Percentiles rank a stretch among this genome's conserved stretches.
phyloP scores from a whole-genome alignment of 2,888 invertebrate species.

The Anticlea derivata region DNA sequence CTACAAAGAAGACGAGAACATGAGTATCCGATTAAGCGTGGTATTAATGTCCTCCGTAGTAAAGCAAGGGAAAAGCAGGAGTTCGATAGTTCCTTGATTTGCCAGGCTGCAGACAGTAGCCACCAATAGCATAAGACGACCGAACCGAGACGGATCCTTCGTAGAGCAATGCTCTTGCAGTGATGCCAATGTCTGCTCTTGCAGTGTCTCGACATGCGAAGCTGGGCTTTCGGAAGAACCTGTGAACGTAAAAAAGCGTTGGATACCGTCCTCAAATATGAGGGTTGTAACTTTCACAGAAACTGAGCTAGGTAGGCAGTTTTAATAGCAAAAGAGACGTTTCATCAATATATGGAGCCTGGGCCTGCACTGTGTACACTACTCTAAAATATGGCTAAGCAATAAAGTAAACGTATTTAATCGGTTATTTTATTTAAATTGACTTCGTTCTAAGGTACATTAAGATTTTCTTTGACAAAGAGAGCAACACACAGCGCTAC shows the following conservation, averaged over 20 bases:
- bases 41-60: conserved; percentile 55
- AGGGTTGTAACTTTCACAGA: too few species aligned
- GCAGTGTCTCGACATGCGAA: conserved; percentile 85
- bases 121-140: conserved; percentile 88
- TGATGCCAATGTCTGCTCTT: conserved; percentile 92
- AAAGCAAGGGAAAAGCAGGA: conserved; percentile 91
- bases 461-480: too few species aligned
- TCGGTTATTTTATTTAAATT: too few species aligned
- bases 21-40: conserved; percentile 60
- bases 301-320: too few species aligned
- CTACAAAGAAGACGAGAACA: conserved; percentile 48
- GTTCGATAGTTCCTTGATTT: conserved; percentile 72
- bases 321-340: too few species aligned
- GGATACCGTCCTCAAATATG: too few species aligned
- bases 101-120: conserved; percentile 84
- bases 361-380: too few species aligned
- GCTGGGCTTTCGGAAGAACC: conserved; percentile 48
- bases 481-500: too few species aligned
- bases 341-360: too few species aligned
- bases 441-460: too few species aligned
- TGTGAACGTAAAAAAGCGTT: conserved; percentile 31
- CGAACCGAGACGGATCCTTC: conserved; percentile 85
- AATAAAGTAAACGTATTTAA: too few species aligned
- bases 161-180: conserved; percentile 87
- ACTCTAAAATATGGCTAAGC: too few species aligned